Conservation (phyloP, 2,113 vertebrate species). For the Brienomyrus longianalis region DNA sequence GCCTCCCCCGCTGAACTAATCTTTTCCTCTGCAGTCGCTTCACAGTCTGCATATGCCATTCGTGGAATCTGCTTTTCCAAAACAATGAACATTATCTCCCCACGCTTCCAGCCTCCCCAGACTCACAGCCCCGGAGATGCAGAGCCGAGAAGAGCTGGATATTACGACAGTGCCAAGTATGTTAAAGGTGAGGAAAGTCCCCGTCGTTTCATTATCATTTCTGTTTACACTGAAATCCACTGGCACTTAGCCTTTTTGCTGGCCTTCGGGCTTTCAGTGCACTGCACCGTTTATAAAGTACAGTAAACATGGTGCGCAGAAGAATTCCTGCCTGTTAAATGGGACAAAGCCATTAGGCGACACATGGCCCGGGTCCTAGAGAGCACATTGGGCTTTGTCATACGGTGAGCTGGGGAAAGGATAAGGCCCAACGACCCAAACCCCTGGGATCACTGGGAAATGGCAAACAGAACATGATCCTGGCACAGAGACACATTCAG, state of each 20-base stretch:
- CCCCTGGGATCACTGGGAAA: not conserved
- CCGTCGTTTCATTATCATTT: not conserved
- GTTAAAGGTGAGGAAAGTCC: not conserved
- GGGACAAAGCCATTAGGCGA: not conserved
- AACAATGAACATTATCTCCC: conserved; percentile 11
- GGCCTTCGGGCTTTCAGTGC: not conserved
- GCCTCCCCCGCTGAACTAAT: not conserved
- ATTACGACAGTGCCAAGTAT: not conserved
- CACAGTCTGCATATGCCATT: not conserved
- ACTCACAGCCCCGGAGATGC: conserved; percentile 1
- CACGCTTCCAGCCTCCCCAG: conserved; percentile 23
- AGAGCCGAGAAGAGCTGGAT: not conserved
- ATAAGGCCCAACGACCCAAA: not conserved
- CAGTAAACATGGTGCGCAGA: not conserved
- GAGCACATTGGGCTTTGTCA: not conserved
- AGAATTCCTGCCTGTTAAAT: not conserved
- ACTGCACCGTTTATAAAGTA: conserved; percentile 3
- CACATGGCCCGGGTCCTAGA: not conserved
- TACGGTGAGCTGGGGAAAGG: not conserved
- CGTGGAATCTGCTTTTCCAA: not conserved
- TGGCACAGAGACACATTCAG: not conserved
- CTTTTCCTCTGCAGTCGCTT: not conserved
- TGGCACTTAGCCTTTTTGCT: not conserved
- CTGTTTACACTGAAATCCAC: not conserved
- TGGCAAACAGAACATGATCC: not conserved